Evolutionary conservation across 2,797 vertebrate genomes (phyloP).

Genomic region (Bryconaethiops microstoma): DNA sequence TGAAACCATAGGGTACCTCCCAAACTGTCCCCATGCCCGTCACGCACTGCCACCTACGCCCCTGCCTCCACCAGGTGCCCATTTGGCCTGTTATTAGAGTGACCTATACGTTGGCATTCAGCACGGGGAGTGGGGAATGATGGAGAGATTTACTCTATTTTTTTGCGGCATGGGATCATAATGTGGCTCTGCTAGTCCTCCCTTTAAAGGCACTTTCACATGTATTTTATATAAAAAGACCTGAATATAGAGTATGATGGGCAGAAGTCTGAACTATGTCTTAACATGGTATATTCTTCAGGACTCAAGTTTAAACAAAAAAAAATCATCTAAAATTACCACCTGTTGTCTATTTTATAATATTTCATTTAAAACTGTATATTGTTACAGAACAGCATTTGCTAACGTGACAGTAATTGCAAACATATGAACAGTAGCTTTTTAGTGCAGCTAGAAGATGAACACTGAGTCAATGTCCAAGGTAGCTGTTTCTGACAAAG

Average conservation of each 20-base stretch:
- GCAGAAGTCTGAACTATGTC: constrained; percentile 4
- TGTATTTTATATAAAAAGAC: not conserved
- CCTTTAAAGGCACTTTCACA: not conserved
- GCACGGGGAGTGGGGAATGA: not conserved
- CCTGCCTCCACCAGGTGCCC: constrained; percentile 33
- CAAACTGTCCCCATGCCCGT: constrained; percentile 43
- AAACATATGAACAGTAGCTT: too few relatives aligned
- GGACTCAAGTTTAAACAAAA: too few relatives aligned
- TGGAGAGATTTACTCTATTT: not conserved
- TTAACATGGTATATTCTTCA: too few relatives aligned
- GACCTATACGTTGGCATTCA: constrained; percentile 41
- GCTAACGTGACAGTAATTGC: too few relatives aligned
- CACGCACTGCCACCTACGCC: constrained; percentile 42
- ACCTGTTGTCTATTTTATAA: too few relatives aligned
- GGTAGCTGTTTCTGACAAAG: not conserved
- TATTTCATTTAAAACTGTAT: too few relatives aligned
- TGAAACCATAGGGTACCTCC: constrained; percentile 42
- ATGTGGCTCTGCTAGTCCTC: not conserved
- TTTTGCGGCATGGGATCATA: constrained; percentile 17
- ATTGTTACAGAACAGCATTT: too few relatives aligned
- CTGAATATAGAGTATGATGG: not conserved
- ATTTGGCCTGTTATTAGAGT: constrained; percentile 38
- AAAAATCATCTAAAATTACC: not conserved
- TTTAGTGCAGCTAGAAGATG: too few relatives aligned
- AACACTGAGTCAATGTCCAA: too few relatives aligned